These are phyloP conservation scores for Apantesis nais DNA, from an alignment of 2,888 invertebrate genomes.

Conservation along the genomic window DNA sequence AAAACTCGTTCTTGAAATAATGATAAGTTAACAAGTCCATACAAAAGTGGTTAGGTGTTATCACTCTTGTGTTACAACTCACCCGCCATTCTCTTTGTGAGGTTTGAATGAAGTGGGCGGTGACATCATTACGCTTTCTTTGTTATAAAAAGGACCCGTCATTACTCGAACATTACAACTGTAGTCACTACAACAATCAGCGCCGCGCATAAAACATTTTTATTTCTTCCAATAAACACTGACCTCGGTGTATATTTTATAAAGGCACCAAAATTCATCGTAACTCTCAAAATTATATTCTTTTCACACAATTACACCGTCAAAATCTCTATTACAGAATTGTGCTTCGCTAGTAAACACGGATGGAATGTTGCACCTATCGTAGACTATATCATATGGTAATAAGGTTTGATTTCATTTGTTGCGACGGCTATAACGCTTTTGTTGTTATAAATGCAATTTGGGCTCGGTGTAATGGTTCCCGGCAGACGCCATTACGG, in stretches of 20 bases:
- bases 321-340: slow-evolving; percentile 43
- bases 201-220: slow-evolving; percentile 9
- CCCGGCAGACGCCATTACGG: slow-evolving; percentile 43
- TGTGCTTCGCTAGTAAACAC: slow-evolving; percentile 32
- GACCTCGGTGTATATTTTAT: slow-evolving; percentile 13
- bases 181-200: background rate
- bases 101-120: background rate
- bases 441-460: slow-evolving; percentile 45
- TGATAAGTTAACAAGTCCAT: background rate
- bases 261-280: slow-evolving; percentile 16
- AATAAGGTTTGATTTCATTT: slow-evolving; percentile 23
- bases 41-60: background rate
- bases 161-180: slow-evolving; percentile 1
- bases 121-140: background rate
- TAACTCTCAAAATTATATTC: slow-evolving; percentile 35
- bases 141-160: background rate
- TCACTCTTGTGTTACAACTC: background rate
- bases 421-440: background rate
- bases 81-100: background rate
- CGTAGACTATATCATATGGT: slow-evolving; percentile 9
- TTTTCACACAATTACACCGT: slow-evolving; percentile 42
- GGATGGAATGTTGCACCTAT: background rate
- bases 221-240: slow-evolving; percentile 11
- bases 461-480: slow-evolving; percentile 45
- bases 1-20: background rate